Base-by-base conservation (phyloP, 2,797 vertebrate species). In the Smutsia temminckii region DNA sequence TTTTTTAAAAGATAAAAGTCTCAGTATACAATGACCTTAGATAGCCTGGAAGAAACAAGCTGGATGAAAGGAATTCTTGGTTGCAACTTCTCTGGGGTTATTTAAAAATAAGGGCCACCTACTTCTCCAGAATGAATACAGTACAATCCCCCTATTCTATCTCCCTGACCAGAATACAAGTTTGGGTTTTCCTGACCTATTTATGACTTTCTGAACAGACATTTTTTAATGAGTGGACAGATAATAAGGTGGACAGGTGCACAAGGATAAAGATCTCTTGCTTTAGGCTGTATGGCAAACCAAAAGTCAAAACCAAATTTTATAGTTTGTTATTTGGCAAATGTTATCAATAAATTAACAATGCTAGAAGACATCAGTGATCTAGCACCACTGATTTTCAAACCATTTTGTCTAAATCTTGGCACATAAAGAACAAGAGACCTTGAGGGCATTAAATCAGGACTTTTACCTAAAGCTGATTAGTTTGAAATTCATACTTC, bases 401-500 rank as follows among this genome's bases (percentile, higher is more conserved):
- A 72, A 84, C 17, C 14, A n/a, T 57, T 79, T 87, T 93, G 55
- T 87, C 81, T 68, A 92, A 78, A 59, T 74, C 55, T 51, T 75
- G 66, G 66, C 68, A 93, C n/a, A 84, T 12, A 84, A 90, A 87
- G 32, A 93, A 61, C 61, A 87, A 90, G 59, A 89, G 94, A 85
- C 29, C 71, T 51, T 37, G 27, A 66, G 4, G 78, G 37, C 66
- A 88, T n/a, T 59, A 91, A 64, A 77, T 78, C 20, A 68, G 42
- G 46, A 46, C 18, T 93, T 93, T 79, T 68, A 93, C 63, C 75
- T 74, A 72, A 63, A 69, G 25, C 18, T 87, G 49, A 91, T 29
- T 23, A 69, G 40, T 40, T 40, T 85, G 80, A 95, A 95, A 94
- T 71, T 34, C 32, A 37, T 12, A 61, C 37, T 61, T 46, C 27